phyloP scores from a whole-genome alignment of 2,113 vertebrate genomes.

The Channa maculata region DNA sequence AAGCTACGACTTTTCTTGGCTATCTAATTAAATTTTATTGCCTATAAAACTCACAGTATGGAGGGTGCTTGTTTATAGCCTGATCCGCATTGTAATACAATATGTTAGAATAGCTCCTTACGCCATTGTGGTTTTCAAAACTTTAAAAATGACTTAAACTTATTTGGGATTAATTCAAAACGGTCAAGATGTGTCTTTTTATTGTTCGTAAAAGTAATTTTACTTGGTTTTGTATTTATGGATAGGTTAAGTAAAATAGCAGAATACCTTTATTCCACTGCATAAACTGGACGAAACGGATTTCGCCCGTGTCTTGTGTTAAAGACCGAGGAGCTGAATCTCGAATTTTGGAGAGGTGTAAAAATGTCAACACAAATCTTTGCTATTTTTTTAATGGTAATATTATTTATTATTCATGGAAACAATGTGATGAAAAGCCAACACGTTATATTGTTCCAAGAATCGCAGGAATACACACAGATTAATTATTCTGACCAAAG shows the following conservation, averaged over 20 bases:
- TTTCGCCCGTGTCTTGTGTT: neutral
- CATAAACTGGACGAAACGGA: conserved; percentile 4
- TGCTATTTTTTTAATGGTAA: neutral
- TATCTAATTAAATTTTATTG: conserved; percentile 84
- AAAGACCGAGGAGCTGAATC: conserved; percentile 32
- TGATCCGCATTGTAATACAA: conserved; percentile 48
- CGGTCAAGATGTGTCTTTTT: neutral
- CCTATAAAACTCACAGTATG: conserved; percentile 82
- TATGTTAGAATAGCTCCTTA: conserved; percentile 43
- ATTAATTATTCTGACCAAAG: conserved; percentile 25
- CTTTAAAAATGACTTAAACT: conserved; percentile 35
- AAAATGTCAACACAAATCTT: neutral
- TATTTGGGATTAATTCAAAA: conserved; percentile 16
- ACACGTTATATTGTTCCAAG: neutral
- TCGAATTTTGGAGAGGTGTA: neutral
- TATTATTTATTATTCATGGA: conserved; percentile 18
- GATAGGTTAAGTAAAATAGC: neutral
- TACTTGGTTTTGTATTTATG: too few species aligned
- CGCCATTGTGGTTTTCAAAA: conserved; percentile 25
- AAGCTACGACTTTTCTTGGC: conserved; percentile 83
- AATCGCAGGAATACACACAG: conserved; percentile 13
- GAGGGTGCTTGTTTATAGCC: conserved; percentile 70
- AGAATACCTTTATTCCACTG: neutral
- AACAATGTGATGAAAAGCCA: conserved; percentile 9
- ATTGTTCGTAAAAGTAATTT: too few species aligned